phyloP scores from a whole-genome alignment of 2,797 vertebrate species.

The Podarcis lilfordi region DNA sequence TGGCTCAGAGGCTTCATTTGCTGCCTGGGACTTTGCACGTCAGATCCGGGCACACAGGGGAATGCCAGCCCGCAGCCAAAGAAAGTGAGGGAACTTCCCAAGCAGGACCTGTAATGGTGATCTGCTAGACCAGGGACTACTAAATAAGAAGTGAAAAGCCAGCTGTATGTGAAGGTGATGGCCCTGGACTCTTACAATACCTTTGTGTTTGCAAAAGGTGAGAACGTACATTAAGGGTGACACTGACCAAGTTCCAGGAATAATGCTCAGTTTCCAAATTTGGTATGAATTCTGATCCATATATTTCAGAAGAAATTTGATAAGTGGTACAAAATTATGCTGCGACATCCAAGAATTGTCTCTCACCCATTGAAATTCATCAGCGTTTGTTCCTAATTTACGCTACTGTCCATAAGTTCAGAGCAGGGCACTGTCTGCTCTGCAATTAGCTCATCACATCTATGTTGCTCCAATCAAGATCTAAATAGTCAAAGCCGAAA shows the following conservation, averaged over 20 bases:
- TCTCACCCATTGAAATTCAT: neutral
- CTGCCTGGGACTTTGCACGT: too few relatives aligned
- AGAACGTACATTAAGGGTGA: neutral
- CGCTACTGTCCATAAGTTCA: neutral
- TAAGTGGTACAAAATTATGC: neutral
- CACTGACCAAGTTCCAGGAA: neutral
- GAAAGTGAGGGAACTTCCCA: too few relatives aligned
- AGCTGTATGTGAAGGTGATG: neutral
- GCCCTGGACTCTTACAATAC: neutral
- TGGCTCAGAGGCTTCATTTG: too few relatives aligned
- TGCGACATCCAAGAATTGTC: neutral
- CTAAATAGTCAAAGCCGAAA: constrained; percentile 68
- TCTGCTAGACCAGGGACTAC: neutral
- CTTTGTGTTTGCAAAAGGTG: neutral
- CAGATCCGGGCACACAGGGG: too few relatives aligned
- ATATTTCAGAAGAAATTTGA: neutral
- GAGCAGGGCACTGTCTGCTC: constrained; percentile 54
- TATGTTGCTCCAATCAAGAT: constrained; percentile 69
- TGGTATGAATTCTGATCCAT: neutral
- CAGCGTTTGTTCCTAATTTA: constrained; percentile 29
- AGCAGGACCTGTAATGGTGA: too few relatives aligned
- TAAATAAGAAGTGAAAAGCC: neutral
- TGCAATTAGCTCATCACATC: constrained; percentile 77
- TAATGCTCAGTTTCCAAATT: too few relatives aligned
- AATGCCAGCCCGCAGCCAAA: too few relatives aligned